These are phyloP conservation scores for Arge pagana DNA, from an alignment of 2,888 invertebrate species.

Conservation along the genomic window DNA sequence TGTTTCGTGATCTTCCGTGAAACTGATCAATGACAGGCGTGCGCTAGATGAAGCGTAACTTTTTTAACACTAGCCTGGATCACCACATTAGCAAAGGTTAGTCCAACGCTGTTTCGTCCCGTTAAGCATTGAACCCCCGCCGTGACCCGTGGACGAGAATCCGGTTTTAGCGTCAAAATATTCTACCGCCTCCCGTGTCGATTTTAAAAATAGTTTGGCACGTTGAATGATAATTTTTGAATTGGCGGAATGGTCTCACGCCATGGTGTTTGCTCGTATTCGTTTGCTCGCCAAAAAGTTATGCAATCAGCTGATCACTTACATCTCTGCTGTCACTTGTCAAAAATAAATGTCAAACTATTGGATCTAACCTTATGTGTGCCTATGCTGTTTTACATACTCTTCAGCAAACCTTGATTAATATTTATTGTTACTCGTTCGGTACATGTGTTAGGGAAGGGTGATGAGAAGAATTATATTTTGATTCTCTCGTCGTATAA, in stretches of 20 bases:
- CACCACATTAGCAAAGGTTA: constrained; percentile 58
- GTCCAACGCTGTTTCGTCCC: constrained; percentile 31
- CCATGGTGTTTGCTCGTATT: constrained; percentile 8
- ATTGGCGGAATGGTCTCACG: neutral
- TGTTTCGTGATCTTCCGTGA: constrained; percentile 53
- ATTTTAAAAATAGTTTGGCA: constrained; percentile 41
- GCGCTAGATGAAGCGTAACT: constrained; percentile 56
- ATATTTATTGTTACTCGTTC: constrained; percentile 1
- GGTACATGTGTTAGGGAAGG: too few relatives aligned
- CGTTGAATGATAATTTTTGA: constrained; percentile 28
- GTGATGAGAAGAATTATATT: neutral
- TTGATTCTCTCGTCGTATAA: constrained; percentile 29
- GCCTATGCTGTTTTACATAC: constrained; percentile 9
- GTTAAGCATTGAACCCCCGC: constrained; percentile 24
- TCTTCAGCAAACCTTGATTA: constrained; percentile 5
- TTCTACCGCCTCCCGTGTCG: constrained; percentile 31
- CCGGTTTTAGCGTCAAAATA: constrained; percentile 39
- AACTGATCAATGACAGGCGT: constrained; percentile 47
- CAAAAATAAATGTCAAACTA: constrained; percentile 55
- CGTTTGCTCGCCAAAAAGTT: constrained; percentile 47
- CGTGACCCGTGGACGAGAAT: constrained; percentile 32
- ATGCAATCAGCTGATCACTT: constrained; percentile 59
- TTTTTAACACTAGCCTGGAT: constrained; percentile 54
- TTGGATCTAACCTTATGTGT: constrained; percentile 41
- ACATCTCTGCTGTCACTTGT: constrained; percentile 55